Percentiles rank a stretch among this genome's conserved stretches.
These are phyloP conservation scores for Penaeus vannamei DNA, from an alignment of 1,140 invertebrate genomes.

Conservation along the genomic window DNA sequence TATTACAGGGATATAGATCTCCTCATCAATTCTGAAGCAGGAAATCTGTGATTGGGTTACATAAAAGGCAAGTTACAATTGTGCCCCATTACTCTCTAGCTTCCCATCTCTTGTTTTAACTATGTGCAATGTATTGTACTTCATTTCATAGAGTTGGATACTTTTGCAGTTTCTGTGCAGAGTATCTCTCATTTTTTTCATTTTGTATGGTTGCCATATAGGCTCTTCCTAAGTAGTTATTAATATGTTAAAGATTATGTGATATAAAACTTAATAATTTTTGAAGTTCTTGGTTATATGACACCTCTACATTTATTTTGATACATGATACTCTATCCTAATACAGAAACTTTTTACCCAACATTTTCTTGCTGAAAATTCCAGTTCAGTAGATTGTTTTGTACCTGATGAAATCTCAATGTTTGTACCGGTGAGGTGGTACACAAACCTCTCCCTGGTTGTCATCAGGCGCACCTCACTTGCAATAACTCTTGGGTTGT, in stretches of 20 bases:
- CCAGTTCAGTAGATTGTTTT: constrained; percentile 44
- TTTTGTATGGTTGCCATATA: constrained; percentile 62
- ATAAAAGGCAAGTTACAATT: constrained; percentile 32
- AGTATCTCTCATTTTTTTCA: constrained; percentile 48
- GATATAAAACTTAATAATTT: constrained; percentile 59
- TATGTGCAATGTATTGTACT: constrained; percentile 64
- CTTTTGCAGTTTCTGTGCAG: constrained; percentile 20
- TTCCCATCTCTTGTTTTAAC: constrained; percentile 48
- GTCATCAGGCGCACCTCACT: constrained; percentile 39
- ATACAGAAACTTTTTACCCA: too few species aligned
- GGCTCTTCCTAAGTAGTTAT: constrained; percentile 51
- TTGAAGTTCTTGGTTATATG: constrained; percentile 53
- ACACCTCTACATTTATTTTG: constrained; percentile 57
- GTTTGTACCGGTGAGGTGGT: constrained; percentile 45
- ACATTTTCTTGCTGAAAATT: too few species aligned
- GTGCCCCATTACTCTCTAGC: constrained; percentile 53
- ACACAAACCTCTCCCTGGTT: constrained; percentile 34
- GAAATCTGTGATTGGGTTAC: constrained; percentile 57
- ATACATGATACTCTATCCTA: constrained; percentile 8
- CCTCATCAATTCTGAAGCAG: constrained; percentile 4
- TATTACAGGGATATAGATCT: too few species aligned
- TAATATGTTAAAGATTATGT: constrained; percentile 62
- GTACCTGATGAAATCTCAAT: constrained; percentile 60
- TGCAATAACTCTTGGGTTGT: constrained; percentile 54
- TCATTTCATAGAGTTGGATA: constrained; percentile 45